Conservation (phyloP, 2,113 vertebrate species). For the Chionomys nivalis region DNA sequence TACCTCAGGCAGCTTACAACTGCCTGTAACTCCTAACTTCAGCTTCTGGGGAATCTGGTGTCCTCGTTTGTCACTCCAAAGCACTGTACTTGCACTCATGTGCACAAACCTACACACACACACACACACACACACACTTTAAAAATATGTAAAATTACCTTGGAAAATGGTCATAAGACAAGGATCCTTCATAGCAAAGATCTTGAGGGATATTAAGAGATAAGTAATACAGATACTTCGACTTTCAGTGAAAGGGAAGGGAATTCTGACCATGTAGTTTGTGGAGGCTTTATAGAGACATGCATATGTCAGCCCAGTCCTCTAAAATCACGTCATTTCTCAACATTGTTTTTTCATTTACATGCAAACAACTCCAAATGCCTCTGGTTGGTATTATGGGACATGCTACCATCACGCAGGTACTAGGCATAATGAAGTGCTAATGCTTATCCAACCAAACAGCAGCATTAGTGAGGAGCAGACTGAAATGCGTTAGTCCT, state of each 20-base stretch:
- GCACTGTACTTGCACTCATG: not conserved
- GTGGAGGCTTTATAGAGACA: not conserved
- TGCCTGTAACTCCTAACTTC: not conserved
- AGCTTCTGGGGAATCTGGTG: not conserved
- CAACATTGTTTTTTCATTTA: not conserved
- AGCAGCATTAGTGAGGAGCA: conserved; percentile 34
- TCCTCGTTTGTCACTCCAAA: not conserved
- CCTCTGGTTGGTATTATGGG: conserved; percentile 7
- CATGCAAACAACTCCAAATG: not conserved
- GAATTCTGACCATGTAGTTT: not conserved
- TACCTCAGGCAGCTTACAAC: not conserved
- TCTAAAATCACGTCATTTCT: not conserved
- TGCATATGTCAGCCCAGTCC: not conserved
- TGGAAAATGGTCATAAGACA: not conserved
- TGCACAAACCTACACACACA: not conserved
- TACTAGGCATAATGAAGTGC: conserved; percentile 8
- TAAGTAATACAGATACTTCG: not conserved
- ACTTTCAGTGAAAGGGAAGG: not conserved
- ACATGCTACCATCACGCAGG: conserved; percentile 31
- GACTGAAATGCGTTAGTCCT: not conserved
- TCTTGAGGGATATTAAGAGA: not conserved
- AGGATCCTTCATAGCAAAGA: not conserved
- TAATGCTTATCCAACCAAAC: conserved; percentile 46
- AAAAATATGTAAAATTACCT: not conserved
- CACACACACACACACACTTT: not conserved